Base-by-base conservation (phyloP, 2,888 invertebrate genomes). In the Watsonalla binaria region DNA sequence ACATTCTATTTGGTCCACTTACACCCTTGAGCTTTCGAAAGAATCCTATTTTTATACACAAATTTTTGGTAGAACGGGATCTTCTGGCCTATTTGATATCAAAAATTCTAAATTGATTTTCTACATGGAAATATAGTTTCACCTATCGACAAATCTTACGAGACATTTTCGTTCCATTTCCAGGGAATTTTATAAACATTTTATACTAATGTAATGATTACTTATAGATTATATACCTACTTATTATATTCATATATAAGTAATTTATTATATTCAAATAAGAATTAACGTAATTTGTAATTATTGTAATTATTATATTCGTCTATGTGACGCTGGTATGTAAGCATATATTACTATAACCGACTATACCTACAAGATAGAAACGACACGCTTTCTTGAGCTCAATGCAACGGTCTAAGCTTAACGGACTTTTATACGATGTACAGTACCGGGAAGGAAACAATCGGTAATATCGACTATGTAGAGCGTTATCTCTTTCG, bases 261-360 rank as follows among this genome's bases (percentile, higher is more conserved):
- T 80, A 81, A 80, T 79, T 82, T 82, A 83, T 82, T 82, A 62
- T 80, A 80, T 82, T 82, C 69, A 75, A 80, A 78, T 86, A 86
- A 86, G 84, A 73, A 84, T 72, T 84, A 84, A 82, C 70, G 77
- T 80, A 70, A 77, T 74, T 42, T 74, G 65, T 78, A 72, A 71
- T 70, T 74, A 68, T 68, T 61, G 72, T 73, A 68, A 74, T 70
- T 72, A 76, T 72, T 62, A 71, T 82, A 82, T 82, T 87, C 88
- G 89, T 89, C 88, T 78, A 57, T 80, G 76, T 82, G 89, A 84
- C 89, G 89, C 89, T 90, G 89, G 89, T 88, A 84, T 72, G 66
- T 81, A 81, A 80, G 78, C 73, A 70, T 72, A 68, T 77, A 81
- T 74, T 68, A 66, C 65, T 63, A 66, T 65, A 70, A 74, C 70